Conservation (phyloP, 2,888 invertebrate species). For the Dryococelus australis region DNA sequence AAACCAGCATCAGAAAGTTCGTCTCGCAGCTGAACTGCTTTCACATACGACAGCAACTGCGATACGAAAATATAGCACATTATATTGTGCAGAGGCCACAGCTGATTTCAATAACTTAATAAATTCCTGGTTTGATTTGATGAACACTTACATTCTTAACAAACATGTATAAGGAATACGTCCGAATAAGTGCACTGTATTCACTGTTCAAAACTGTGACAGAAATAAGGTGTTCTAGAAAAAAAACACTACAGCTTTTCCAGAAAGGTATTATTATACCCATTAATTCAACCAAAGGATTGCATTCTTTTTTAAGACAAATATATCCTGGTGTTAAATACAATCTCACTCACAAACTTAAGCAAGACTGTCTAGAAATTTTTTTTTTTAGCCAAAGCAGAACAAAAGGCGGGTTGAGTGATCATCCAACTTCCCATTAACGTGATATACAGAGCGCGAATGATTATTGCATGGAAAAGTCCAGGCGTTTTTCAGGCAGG, state of each 20-base stretch:
- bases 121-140: background rate
- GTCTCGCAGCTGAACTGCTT: background rate
- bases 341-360: background rate
- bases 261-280: no score
- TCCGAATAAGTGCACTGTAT: background rate
- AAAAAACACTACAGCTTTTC: background rate
- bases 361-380: background rate
- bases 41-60: background rate
- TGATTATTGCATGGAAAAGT: background rate
- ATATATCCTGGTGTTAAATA: background rate
- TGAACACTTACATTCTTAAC: no score
- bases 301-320: background rate
- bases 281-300: background rate
- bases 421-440: background rate
- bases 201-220: no score
- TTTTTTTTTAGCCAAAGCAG: background rate
- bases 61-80: background rate
- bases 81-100: background rate
- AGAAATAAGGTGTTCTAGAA: background rate
- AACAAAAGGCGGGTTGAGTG: background rate
- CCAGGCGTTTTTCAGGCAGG: no score
- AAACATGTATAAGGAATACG: no score
- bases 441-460: background rate
- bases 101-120: background rate
- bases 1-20: conserved; percentile 22